phyloP scores from a whole-genome alignment of 2,797 vertebrate species.

The Clamator glandarius region DNA sequence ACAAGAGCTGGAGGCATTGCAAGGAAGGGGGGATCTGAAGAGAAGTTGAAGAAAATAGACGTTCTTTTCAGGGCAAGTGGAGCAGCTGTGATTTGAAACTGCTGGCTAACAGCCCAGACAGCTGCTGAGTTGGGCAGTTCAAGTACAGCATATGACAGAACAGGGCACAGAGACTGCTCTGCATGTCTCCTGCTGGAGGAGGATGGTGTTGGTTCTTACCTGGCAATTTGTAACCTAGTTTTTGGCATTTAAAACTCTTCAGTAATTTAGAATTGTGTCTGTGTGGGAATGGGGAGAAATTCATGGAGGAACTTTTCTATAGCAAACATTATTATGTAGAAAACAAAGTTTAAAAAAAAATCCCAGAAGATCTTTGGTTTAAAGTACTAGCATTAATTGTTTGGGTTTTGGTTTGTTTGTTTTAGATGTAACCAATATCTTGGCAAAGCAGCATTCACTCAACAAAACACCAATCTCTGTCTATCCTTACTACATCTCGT shows the following conservation, averaged over 20 bases:
- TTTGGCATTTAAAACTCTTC: neutral
- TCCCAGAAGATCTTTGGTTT: neutral
- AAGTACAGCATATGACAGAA: neutral
- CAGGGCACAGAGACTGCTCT: neutral
- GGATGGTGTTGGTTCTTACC: neutral
- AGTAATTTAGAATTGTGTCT: neutral
- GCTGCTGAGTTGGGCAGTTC: neutral
- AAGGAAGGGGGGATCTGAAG: neutral
- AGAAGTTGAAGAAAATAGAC: neutral
- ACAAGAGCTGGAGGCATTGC: neutral
- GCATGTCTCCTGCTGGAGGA: neutral
- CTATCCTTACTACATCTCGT: slow-evolving; percentile 80
- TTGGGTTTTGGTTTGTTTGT: neutral
- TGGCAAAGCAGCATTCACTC: slow-evolving; percentile 74
- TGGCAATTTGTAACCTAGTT: neutral
- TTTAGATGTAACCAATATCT: slow-evolving; percentile 78
- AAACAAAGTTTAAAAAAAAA: neutral
- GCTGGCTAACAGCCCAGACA: neutral
- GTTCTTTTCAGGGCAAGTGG: neutral
- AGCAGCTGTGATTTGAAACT: neutral
- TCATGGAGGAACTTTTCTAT: neutral
- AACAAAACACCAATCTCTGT: slow-evolving; percentile 72
- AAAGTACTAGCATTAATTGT: neutral
- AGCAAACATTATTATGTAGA: neutral
- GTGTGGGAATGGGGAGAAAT: neutral